Evolutionary conservation across 2,888 invertebrate species (phyloP).

Genomic region (Pantelozetes paolii): DNA sequence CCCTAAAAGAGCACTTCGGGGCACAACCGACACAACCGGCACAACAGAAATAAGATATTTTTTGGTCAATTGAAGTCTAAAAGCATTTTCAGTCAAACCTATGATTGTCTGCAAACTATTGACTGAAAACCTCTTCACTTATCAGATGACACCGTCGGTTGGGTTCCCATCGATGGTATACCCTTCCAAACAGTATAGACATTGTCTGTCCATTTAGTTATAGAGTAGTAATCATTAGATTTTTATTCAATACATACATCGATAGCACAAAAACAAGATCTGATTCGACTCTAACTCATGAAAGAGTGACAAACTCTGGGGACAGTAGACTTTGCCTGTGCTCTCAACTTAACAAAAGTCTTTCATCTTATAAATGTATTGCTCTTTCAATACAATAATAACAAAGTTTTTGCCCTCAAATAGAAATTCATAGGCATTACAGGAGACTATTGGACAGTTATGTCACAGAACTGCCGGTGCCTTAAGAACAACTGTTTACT

Average conservation of each 20-base stretch:
- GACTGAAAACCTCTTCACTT: neutral
- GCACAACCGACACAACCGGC: neutral
- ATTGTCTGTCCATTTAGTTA: conserved; percentile 2
- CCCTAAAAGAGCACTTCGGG: conserved; percentile 13
- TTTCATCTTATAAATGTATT: conserved; percentile 2
- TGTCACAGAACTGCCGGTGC: conserved; percentile 1
- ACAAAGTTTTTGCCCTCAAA: conserved; percentile 22
- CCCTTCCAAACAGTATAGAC: neutral
- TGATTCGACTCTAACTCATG: neutral
- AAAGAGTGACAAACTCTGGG: neutral
- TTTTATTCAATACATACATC: neutral
- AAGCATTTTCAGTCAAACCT: conserved; percentile 5
- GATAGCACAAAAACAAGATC: neutral
- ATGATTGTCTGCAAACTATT: neutral
- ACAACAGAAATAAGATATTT: neutral
- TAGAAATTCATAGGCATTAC: neutral
- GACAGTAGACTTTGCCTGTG: neutral
- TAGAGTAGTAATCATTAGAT: neutral
- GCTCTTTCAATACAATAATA: conserved; percentile 14
- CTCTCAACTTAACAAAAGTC: conserved; percentile 14
- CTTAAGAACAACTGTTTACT: conserved; percentile 12
- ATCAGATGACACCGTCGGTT: conserved; percentile 16
- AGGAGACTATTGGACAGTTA: neutral
- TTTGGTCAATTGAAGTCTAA: conserved; percentile 25
- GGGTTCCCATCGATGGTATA: neutral